Percentiles rank a stretch among this genome's conserved stretches.
Evolutionary conservation across 2,113 vertebrate genomes (phyloP).

Genomic region (Laticauda laticaudata): DNA sequence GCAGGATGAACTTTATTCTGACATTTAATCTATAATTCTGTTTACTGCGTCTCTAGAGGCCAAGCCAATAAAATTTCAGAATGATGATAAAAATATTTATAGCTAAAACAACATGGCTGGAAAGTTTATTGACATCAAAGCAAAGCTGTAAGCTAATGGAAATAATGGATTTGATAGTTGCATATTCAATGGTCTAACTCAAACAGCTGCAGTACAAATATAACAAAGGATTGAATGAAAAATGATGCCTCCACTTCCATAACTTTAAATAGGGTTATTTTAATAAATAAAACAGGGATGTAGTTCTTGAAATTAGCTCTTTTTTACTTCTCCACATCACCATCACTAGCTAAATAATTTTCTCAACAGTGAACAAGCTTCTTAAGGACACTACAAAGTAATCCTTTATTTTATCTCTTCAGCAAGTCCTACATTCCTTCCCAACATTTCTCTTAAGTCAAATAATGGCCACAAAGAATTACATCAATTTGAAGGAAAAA

Average conservation of each 20-base stretch:
- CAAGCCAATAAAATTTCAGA: slow-evolving; percentile 46
- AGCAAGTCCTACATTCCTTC: background rate
- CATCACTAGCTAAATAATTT: background rate
- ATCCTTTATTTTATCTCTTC: background rate
- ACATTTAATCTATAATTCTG: slow-evolving; percentile 46
- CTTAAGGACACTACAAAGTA: background rate
- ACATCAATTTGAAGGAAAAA: background rate
- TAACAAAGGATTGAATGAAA: background rate
- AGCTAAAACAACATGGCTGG: slow-evolving; percentile 32
- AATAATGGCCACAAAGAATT: background rate
- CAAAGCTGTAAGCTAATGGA: slow-evolving; percentile 24
- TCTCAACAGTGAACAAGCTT: background rate
- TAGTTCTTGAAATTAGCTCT: background rate
- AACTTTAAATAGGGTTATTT: background rate
- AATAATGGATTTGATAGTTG: slow-evolving; percentile 26
- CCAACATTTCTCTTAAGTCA: background rate
- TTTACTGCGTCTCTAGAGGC: slow-evolving; percentile 27
- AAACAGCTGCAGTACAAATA: background rate
- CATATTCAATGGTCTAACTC: background rate
- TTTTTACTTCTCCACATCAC: background rate
- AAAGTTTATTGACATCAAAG: slow-evolving; percentile 26
- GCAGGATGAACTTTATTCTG: slow-evolving; percentile 44
- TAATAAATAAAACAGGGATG: background rate
- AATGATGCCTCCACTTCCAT: background rate
- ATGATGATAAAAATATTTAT: slow-evolving; percentile 37